Evolutionary conservation across 23 tunicate species (phyloP), one percentile per base, ranked within the genome.

Genomic region (Corella eumyota): DNA sequence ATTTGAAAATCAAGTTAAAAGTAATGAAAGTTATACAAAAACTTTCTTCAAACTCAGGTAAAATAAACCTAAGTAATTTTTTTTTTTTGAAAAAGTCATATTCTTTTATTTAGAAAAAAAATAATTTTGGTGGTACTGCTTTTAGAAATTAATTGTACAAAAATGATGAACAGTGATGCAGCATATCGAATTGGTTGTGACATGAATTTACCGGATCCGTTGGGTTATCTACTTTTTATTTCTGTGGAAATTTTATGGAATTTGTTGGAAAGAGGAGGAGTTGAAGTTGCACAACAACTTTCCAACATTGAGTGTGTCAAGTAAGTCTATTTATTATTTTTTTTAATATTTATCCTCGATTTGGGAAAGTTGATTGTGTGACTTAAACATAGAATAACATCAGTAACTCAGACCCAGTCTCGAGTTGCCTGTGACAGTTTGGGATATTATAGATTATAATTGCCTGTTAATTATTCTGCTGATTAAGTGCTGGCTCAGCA

Each of bases 181-280:
- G 95, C 95, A 5, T 70, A 61, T 46, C 63, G 50, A 36, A 86
- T 86, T 6, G 77, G 95, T 58, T 77, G 85, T 47, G 58, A 54
- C 57, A 77, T 86, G 95, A 77, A 71, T 30, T 57, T 56, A 30
- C 79, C 74, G 0, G 80, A 77, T 26, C 67, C 81, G 20, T 75
- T 83, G 25, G 95, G 85, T 21, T 64, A 44, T 45, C 78, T 84
- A 19, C 63, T 86, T 7, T 86, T 86, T 36, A 76, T 73, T 45
- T 76, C 85, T 26, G 85, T 86, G 28, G 98, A 83, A 60, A 76
- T 92, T 45, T 62, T 92, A 20, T 83, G 93, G 93, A 92, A 92
- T 57, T 46, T 77, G 6, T 56, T 92, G 6, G 93, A 92, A 70
- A 59, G 72, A 30, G 86, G 73, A 26, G 90, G 73, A 2, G 66